Conservation (phyloP, 2,113 vertebrate genomes). For the Shinisaurus crocodilurus region DNA sequence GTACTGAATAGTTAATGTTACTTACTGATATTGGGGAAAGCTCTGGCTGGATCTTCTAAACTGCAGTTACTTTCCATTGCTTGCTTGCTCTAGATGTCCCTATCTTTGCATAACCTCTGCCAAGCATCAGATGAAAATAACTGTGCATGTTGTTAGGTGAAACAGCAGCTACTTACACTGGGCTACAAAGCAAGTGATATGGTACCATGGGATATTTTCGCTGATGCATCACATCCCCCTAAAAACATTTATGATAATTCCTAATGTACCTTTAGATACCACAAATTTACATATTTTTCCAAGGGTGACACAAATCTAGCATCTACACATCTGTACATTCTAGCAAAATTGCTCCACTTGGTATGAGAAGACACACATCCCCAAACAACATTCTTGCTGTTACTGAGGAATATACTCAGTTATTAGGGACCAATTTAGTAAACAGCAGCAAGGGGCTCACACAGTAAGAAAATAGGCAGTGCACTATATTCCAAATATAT, state of each 20-base stretch:
- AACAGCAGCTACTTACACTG: not conserved
- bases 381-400: not conserved
- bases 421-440: not conserved
- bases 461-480: not conserved
- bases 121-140: not conserved
- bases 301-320: not conserved
- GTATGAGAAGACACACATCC: not conserved
- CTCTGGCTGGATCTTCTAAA: not conserved
- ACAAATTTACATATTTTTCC: not conserved
- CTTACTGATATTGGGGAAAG: not conserved
- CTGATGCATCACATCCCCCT: not conserved
- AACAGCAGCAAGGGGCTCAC: not conserved
- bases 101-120: no score
- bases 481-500: not conserved
- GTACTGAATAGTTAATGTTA: slow-evolving; percentile 1
- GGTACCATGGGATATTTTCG: not conserved
- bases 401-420: not conserved
- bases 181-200: not conserved
- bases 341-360: not conserved
- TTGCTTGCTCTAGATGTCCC: not conserved
- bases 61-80: not conserved
- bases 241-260: not conserved
- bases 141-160: no score
- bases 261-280: not conserved
- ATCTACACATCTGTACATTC: not conserved